A percentile compares a stretch with the other conserved stretches of the same genome.
These are phyloP conservation scores for Arge pagana DNA, from an alignment of 2,888 invertebrate species.

Conservation along the genomic window DNA sequence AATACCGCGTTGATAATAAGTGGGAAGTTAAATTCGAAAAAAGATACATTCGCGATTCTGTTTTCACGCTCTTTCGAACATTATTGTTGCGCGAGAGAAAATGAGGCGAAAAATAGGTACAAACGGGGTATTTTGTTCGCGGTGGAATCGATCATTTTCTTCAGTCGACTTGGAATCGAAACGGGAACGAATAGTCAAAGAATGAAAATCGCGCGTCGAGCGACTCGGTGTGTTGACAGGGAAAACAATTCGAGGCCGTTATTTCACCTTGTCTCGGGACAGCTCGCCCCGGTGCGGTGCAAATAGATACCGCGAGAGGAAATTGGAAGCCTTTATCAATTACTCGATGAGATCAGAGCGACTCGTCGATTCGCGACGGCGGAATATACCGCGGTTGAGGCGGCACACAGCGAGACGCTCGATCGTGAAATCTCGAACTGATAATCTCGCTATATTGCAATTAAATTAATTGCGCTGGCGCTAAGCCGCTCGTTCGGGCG, in stretches of 20 bases:
- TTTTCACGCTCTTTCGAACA: too few species aligned
- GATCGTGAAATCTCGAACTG: conserved; percentile 11
- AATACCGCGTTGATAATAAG: too few species aligned
- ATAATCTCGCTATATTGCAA: conserved; percentile 18
- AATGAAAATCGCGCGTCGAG: background rate
- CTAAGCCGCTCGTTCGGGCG: conserved; percentile 9
- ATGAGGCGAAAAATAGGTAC: too few species aligned
- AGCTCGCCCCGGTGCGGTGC: conserved; percentile 9
- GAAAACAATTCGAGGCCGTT: conserved; percentile 11
- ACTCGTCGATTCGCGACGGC: too few species aligned
- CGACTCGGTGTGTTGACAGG: conserved; percentile 13
- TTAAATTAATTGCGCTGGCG: conserved; percentile 18
- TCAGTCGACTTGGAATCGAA: conserved; percentile 8
- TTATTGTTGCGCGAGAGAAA: too few species aligned
- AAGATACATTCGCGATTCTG: too few species aligned
- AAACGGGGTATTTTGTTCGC: too few species aligned
- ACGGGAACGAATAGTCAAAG: conserved; percentile 16
- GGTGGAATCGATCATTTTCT: conserved; percentile 2
- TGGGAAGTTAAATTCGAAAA: too few species aligned
- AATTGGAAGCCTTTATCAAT: conserved; percentile 21
- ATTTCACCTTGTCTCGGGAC: conserved; percentile 13
- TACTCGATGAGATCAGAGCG: conserved; percentile 9
- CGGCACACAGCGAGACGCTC: conserved; percentile 1
- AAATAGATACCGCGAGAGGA: conserved; percentile 17
- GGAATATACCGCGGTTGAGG: background rate